phyloP scores from a whole-genome alignment of 2,888 invertebrate species.

The Drosophila formosana region DNA sequence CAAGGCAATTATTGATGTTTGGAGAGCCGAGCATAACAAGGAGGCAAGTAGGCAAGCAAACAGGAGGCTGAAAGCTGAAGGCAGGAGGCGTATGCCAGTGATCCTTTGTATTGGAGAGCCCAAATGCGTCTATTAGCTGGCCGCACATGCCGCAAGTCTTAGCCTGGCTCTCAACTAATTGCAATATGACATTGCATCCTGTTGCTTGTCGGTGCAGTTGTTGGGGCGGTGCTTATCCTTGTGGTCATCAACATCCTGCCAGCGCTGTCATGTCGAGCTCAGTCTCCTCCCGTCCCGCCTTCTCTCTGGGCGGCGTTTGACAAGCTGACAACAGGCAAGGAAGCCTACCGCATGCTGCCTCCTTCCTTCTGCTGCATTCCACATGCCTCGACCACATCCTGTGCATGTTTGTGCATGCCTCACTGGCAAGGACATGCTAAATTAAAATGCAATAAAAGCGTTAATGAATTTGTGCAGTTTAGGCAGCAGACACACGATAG shows the following conservation, averaged over 20 bases:
- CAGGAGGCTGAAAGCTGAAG: not conserved
- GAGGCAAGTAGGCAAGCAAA: not conserved
- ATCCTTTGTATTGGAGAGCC: conserved; percentile 46
- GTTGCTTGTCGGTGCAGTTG: conserved; percentile 41
- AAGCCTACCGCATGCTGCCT: conserved; percentile 10
- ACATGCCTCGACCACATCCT: conserved; percentile 51
- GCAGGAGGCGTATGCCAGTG: conserved; percentile 9
- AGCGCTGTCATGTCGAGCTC: conserved; percentile 65
- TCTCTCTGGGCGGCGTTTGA: conserved; percentile 60
- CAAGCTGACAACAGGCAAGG: conserved; percentile 65
- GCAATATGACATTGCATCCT: conserved; percentile 76
- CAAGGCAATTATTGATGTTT: conserved; percentile 60
- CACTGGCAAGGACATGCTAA: conserved; percentile 75
- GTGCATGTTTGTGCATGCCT: conserved; percentile 73
- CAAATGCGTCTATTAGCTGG: conserved; percentile 63
- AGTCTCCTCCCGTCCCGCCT: not conserved
- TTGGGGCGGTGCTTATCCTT: conserved; percentile 38
- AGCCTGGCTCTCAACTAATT: conserved; percentile 65
- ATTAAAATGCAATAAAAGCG: conserved; percentile 79
- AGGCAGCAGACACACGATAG: conserved; percentile 30
- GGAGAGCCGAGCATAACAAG: conserved; percentile 44
- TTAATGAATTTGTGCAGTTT: conserved; percentile 71
- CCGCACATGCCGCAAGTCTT: conserved; percentile 57
- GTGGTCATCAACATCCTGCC: conserved; percentile 55
- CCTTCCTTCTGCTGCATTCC: conserved; percentile 11